A percentile compares a stretch with the other conserved stretches of the same genome.
These are phyloP conservation scores for Corythornis vintsioides DNA, from an alignment of 2,113 vertebrate species.

Conservation along the genomic window DNA sequence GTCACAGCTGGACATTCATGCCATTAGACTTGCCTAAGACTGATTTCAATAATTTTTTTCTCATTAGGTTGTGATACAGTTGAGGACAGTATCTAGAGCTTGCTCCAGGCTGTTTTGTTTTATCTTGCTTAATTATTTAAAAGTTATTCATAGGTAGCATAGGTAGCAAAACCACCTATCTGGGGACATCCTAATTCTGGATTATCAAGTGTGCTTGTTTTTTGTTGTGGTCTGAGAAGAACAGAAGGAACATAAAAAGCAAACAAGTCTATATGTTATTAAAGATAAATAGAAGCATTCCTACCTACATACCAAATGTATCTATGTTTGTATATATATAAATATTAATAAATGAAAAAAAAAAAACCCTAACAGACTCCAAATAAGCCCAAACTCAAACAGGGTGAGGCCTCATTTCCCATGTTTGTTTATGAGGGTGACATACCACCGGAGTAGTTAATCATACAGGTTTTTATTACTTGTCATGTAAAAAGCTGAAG, in stretches of 20 bases:
- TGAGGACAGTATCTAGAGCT: not conserved
- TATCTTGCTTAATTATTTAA: conserved; percentile 27
- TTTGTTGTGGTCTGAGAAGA: not conserved
- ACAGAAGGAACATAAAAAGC: not conserved
- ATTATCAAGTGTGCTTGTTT: not conserved
- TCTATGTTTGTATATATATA: not conserved
- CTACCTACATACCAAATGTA: not conserved
- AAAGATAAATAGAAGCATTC: not conserved
- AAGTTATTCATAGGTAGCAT: not conserved
- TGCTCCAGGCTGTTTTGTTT: conserved; percentile 19
- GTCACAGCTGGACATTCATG: not conserved
- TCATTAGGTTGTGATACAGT: not conserved
- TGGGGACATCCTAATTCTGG: not conserved
- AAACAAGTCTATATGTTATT: not conserved
- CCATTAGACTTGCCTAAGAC: not conserved
- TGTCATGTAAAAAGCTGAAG: not conserved
- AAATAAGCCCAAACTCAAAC: not conserved
- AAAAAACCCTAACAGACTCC: not conserved
- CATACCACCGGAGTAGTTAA: not conserved
- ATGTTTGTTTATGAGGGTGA: not conserved
- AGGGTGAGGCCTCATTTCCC: not conserved
- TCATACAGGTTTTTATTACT: not conserved
- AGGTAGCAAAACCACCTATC: not conserved
- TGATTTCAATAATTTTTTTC: not conserved
- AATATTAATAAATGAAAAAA: not conserved